These are phyloP conservation scores for Sitodiplosis mosellana DNA, from an alignment of 1,140 invertebrate species.

Conservation along the genomic window DNA sequence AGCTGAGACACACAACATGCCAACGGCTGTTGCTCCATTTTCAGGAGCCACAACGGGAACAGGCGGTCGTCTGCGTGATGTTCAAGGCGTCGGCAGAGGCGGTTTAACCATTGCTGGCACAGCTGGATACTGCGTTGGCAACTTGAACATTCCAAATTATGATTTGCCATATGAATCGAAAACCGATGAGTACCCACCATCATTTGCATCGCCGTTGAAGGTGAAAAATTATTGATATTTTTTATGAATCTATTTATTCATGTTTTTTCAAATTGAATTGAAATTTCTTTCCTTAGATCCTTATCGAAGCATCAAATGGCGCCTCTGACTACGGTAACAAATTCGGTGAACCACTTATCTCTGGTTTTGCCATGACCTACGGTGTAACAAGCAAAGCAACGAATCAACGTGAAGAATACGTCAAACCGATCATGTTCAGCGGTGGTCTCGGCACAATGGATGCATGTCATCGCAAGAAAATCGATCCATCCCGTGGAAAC, in stretches of 20 bases:
- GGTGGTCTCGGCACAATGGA: slow-evolving; percentile 79
- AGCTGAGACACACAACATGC: slow-evolving; percentile 98
- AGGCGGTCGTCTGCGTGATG: slow-evolving; percentile 74
- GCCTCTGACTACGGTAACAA: slow-evolving; percentile 99
- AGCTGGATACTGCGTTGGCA: slow-evolving; percentile 90
- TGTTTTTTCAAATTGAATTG: no score
- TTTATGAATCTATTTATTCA: no score
- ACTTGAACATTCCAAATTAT: slow-evolving; percentile 77
- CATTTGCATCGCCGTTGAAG: slow-evolving; percentile 68
- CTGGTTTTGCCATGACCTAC: slow-evolving; percentile 82
- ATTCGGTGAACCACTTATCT: slow-evolving; percentile 89
- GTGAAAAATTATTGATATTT: no score
- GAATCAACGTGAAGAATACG: slow-evolving; percentile 69
- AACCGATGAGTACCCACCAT: slow-evolving; percentile 58
- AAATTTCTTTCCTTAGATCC: slow-evolving; percentile 36
- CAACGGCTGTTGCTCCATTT: slow-evolving; percentile 82
- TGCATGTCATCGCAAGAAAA: slow-evolving; percentile 13
- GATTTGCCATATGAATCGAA: slow-evolving; percentile 71
- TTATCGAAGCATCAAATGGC: slow-evolving; percentile 92
- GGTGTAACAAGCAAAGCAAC: slow-evolving; percentile 47
- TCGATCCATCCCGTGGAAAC: slow-evolving; percentile 36
- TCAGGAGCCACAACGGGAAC: slow-evolving; percentile 95
- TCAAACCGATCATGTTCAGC: slow-evolving; percentile 98
- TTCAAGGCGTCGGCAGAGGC: slow-evolving; percentile 81
- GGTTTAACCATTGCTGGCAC: slow-evolving; percentile 88